Evolutionary conservation across 2,113 vertebrate genomes (phyloP).

Genomic region (Marmota flaviventris): DNA sequence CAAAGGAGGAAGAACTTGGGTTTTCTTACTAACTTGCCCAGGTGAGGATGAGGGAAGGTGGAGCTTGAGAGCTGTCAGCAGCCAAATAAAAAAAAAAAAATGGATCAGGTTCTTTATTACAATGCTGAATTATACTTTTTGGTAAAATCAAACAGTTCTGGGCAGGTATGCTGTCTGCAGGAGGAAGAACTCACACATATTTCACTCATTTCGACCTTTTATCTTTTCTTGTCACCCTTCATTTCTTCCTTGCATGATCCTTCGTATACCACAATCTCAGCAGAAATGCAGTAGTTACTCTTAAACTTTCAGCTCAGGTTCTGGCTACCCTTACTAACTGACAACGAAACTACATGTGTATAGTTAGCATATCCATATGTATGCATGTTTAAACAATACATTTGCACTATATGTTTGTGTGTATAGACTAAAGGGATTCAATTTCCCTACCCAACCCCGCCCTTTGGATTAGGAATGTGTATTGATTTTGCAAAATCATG

Average conservation of each 20-base stretch:
- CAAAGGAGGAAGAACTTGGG: background rate
- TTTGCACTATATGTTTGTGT: background rate
- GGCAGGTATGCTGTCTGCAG: background rate
- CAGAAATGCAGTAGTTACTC: background rate
- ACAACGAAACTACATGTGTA: too few species aligned
- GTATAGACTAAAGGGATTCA: background rate
- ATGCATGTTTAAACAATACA: background rate
- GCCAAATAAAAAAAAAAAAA: background rate
- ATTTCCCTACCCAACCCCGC: background rate
- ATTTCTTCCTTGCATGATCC: background rate
- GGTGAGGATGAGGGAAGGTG: background rate
- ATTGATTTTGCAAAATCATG: conserved; percentile 28
- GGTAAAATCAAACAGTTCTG: background rate
- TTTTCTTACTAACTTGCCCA: background rate
- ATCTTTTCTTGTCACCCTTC: background rate
- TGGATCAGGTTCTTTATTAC: background rate
- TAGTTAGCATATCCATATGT: background rate
- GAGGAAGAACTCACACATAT: background rate
- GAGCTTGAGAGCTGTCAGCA: background rate
- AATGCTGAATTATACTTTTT: background rate
- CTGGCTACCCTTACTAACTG: background rate
- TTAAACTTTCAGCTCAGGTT: background rate
- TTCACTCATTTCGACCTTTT: background rate
- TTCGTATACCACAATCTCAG: background rate
- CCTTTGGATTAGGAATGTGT: background rate